Evolutionary conservation across 2,797 vertebrate species (phyloP).

Genomic region (Ptychobarbus kaznakovi): DNA sequence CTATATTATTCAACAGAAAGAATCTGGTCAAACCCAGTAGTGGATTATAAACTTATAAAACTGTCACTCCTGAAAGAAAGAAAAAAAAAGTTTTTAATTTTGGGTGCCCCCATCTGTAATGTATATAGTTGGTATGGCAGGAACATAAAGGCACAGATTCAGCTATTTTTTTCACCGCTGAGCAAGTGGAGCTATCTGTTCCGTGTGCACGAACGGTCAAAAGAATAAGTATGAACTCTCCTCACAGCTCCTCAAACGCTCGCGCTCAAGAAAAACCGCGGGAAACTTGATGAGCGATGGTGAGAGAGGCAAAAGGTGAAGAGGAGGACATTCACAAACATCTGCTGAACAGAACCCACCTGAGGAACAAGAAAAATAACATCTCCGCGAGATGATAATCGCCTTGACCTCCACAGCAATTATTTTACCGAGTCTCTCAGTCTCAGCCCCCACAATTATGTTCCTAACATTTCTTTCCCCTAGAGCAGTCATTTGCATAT

Average conservation of each 20-base stretch:
- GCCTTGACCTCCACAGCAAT: conserved; percentile 55
- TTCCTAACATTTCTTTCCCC: conserved; percentile 41
- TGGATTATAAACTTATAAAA: not conserved
- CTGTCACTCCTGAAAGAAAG: not conserved
- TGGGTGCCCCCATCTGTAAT: conserved; percentile 54
- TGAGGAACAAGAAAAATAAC: conserved; percentile 48
- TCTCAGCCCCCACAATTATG: conserved; percentile 55
- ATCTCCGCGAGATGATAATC: conserved; percentile 39
- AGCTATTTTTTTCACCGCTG: conserved; percentile 43
- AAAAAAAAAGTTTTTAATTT: conserved; percentile 61
- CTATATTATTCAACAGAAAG: not conserved
- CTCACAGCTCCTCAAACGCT: conserved; percentile 15
- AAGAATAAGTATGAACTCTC: not conserved
- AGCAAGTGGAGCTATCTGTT: not conserved
- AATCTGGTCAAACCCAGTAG: not conserved
- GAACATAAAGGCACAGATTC: conserved; percentile 43
- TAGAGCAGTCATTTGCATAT: conserved; percentile 59
- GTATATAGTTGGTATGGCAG: conserved; percentile 38
- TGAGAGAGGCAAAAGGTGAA: conserved; percentile 44
- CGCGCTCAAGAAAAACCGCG: not conserved
- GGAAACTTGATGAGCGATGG: conserved; percentile 26
- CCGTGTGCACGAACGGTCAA: not conserved
- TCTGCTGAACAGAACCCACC: conserved; percentile 49
- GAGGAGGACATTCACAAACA: conserved; percentile 47
- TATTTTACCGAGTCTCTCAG: conserved; percentile 38